Evolutionary conservation across 2,888 invertebrate genomes (phyloP).

Genomic region (Formica aserva): DNA sequence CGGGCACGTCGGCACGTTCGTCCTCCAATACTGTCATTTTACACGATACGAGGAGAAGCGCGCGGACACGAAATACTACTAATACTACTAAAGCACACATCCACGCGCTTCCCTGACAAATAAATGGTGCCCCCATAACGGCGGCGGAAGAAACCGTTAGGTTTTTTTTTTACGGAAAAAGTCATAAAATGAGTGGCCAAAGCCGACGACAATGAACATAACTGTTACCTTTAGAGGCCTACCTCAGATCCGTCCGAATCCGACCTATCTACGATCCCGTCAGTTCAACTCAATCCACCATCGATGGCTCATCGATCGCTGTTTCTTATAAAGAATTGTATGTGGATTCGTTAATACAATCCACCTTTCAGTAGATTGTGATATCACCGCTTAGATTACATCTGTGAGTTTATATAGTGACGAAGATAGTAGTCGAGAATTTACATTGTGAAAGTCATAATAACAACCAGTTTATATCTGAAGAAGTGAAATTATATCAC

Average conservation of each 20-base stretch:
- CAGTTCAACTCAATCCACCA: constrained; percentile 72
- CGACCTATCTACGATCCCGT: constrained; percentile 41
- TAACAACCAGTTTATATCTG: background rate
- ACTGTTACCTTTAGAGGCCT: constrained; percentile 74
- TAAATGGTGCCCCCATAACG: constrained; percentile 69
- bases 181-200: constrained; percentile 79
- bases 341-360: constrained; percentile 50
- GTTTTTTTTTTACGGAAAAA: constrained; percentile 72
- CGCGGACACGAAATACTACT: constrained; percentile 46
- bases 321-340: constrained; percentile 17
- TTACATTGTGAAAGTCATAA: background rate
- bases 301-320: constrained; percentile 66
- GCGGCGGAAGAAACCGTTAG: constrained; percentile 78
- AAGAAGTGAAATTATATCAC: constrained; percentile 24
- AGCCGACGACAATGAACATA: constrained; percentile 80
- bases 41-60: constrained; percentile 58
- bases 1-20: constrained; percentile 82
- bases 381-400: constrained; percentile 4
- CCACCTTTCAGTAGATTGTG: constrained; percentile 22
- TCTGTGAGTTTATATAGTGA: constrained; percentile 7
- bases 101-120: constrained; percentile 59
- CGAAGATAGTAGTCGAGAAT: background rate
- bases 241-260: constrained; percentile 49
- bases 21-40: constrained; percentile 66
- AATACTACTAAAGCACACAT: constrained; percentile 43